A percentile compares a stretch with the other conserved stretches of the same genome.
phyloP scores from a whole-genome alignment of 2,888 invertebrate species.

The Dioctria rufipes region DNA sequence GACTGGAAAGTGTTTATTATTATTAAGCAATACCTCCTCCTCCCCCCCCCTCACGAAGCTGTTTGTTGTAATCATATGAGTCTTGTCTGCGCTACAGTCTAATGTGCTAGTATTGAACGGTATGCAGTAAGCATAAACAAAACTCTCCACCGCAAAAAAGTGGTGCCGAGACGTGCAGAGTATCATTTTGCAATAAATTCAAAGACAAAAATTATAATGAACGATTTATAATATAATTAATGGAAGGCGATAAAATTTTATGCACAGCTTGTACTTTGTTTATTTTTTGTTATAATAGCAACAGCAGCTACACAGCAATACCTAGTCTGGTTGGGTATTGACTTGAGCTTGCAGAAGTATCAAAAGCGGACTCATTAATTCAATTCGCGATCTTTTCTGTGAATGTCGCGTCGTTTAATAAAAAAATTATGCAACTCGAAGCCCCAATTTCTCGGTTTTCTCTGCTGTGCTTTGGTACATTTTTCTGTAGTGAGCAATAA shows the following conservation, averaged over 20 bases:
- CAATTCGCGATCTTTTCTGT: too few species aligned
- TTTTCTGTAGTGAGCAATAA: too few species aligned
- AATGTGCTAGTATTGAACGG: neutral
- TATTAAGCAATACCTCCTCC: constrained; percentile 14
- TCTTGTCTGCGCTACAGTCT: too few species aligned
- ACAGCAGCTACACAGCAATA: neutral
- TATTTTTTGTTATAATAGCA: neutral
- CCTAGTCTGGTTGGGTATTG: neutral
- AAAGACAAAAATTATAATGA: neutral
- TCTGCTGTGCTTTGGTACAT: too few species aligned
- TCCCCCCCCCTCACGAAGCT: too few species aligned
- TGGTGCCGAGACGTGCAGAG: neutral
- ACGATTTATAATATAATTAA: constrained; percentile 13
- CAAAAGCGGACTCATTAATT: too few species aligned
- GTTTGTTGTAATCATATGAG: too few species aligned
- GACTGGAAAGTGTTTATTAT: too few species aligned
- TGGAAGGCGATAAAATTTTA: neutral
- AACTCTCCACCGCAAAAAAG: neutral
- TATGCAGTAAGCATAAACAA: neutral
- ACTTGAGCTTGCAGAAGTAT: neutral
- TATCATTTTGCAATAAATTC: constrained; percentile 4
- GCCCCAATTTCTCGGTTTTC: constrained; percentile 17
- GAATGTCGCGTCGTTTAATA: too few species aligned
- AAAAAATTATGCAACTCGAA: neutral
- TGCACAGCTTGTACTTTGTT: constrained; percentile 17